Evolutionary conservation across 2,888 invertebrate species (phyloP).

Genomic region (Xestobium rufovillosum): DNA sequence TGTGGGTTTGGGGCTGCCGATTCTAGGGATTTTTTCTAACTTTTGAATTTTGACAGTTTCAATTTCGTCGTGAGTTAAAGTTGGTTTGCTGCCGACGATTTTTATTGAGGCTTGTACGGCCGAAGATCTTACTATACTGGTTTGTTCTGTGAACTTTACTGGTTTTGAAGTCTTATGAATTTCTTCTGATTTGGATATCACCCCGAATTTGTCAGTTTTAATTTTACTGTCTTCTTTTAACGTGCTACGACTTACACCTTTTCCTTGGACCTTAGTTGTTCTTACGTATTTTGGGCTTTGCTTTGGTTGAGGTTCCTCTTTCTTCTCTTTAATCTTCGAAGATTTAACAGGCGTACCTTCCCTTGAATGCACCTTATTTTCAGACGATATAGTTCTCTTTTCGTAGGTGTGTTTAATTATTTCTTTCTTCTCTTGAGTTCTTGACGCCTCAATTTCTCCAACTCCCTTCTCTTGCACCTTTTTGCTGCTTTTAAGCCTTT

Average conservation of each 20-base stretch:
- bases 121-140: slow-evolving; percentile 17
- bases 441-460: slow-evolving; percentile 9
- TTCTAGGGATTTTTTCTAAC: slow-evolving; percentile 24
- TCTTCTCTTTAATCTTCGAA: background rate
- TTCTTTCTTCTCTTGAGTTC: slow-evolving; percentile 10
- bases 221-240: slow-evolving; percentile 12
- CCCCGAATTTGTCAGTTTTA: slow-evolving; percentile 17
- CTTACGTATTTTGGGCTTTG: background rate
- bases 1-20: slow-evolving; percentile 36
- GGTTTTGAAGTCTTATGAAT: slow-evolving; percentile 8
- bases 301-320: background rate
- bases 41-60: slow-evolving; percentile 18
- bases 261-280: background rate
- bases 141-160: slow-evolving; percentile 14
- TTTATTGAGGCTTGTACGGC: slow-evolving; percentile 20
- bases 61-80: slow-evolving; percentile 15
- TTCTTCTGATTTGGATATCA: slow-evolving; percentile 7
- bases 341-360: slow-evolving; percentile 23
- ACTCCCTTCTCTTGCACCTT: slow-evolving; percentile 18
- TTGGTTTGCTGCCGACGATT: slow-evolving; percentile 15
- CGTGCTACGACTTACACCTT: background rate
- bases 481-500: slow-evolving; percentile 27
- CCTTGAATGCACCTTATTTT: slow-evolving; percentile 26
- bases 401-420: slow-evolving; percentile 25
- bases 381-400: slow-evolving; percentile 28